These are phyloP conservation scores for Chaetogeoica ovagalla DNA, from an alignment of 2,888 invertebrate species.

Conservation along the genomic window DNA sequence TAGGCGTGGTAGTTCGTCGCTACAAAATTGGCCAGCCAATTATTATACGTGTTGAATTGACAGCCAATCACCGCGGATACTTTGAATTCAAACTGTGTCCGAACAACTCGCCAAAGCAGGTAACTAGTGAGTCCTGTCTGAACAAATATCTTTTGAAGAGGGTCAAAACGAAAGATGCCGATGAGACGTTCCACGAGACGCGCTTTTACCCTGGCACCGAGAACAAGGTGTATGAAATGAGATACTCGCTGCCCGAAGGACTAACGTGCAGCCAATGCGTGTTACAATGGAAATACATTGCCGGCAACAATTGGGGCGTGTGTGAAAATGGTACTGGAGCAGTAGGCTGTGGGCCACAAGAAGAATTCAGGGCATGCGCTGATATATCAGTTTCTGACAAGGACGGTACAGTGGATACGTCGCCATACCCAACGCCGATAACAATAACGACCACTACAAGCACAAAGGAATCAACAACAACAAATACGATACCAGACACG, in stretches of 20 bases:
- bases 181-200: conserved; percentile 55
- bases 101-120: conserved; percentile 63
- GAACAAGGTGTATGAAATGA: conserved; percentile 77
- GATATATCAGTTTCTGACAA: conserved; percentile 74
- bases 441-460: conserved; percentile 58
- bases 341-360: conserved; percentile 86
- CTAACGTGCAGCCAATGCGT: conserved; percentile 80
- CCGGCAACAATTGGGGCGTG: conserved; percentile 78
- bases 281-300: conserved; percentile 85
- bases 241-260: conserved; percentile 68
- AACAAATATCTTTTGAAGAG: conserved; percentile 71
- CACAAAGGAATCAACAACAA: conserved; percentile 57
- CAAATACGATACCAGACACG: conserved; percentile 58
- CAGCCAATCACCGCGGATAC: conserved; percentile 83
- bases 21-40: conserved; percentile 72
- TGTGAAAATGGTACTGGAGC: conserved; percentile 75
- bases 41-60: conserved; percentile 78
- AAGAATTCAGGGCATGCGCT: conserved; percentile 83
- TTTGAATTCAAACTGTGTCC: conserved; percentile 85
- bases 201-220: conserved; percentile 75
- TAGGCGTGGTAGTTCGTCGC: conserved; percentile 78
- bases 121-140: conserved; percentile 74
- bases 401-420: conserved; percentile 59
- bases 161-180: conserved; percentile 59
- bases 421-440: conserved; percentile 55